Evolutionary conservation across 1,140 invertebrate genomes (phyloP).

Genomic region (Streblospio benedicti): DNA sequence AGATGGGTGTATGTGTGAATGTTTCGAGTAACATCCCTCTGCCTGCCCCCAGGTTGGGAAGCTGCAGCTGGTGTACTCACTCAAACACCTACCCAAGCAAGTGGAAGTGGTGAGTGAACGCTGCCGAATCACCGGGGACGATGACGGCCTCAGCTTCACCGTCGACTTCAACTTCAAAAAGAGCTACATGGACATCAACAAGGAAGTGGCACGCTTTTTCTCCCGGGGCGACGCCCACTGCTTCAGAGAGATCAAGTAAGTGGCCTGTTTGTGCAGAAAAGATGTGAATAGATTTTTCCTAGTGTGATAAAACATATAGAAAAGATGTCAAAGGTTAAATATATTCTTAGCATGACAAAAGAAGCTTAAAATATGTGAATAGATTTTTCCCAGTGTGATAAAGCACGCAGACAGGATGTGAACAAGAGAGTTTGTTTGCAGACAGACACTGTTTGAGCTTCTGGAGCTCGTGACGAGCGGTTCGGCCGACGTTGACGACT

Average conservation of each 20-base stretch:
- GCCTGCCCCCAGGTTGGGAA: constrained; percentile 23
- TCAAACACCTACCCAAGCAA: constrained; percentile 22
- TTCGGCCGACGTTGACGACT: neutral
- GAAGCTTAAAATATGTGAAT: neutral
- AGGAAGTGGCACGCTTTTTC: constrained; percentile 34
- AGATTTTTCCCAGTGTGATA: neutral
- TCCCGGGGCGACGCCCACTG: neutral
- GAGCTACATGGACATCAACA: constrained; percentile 29
- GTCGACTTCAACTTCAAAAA: constrained; percentile 24
- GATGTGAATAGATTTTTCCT: neutral
- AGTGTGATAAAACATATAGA: neutral
- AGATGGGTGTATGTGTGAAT: too few relatives aligned
- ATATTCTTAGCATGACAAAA: neutral
- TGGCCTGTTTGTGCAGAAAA: neutral
- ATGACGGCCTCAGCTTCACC: constrained; percentile 29
- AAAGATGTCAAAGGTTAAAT: neutral
- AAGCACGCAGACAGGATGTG: neutral
- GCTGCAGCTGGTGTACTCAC: constrained; percentile 29
- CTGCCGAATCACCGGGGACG: constrained; percentile 20
- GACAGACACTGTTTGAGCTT: neutral
- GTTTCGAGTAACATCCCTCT: too few relatives aligned
- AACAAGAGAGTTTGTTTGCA: neutral
- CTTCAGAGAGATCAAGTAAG: constrained; percentile 6
- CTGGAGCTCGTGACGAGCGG: neutral
- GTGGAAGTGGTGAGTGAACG: constrained; percentile 26